These are phyloP conservation scores for Tillus elongatus DNA, from an alignment of 2,888 invertebrate genomes.

Conservation along the genomic window DNA sequence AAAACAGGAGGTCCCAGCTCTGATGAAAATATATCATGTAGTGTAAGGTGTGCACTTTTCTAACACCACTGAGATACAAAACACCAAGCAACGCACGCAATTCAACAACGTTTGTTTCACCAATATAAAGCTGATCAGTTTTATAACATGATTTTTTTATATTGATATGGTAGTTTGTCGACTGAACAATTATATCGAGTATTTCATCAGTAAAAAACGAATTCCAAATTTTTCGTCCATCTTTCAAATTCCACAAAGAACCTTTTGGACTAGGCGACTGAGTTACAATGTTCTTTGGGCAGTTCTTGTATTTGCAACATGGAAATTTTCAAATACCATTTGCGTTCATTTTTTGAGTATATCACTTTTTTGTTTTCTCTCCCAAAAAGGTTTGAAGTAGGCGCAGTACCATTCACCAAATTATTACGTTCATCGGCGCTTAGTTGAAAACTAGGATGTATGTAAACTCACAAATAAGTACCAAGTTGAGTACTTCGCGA, in stretches of 20 bases:
- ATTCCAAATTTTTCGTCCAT: conserved; percentile 10
- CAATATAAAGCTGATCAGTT: conserved; percentile 11
- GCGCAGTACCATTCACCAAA: background rate
- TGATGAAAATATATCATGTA: conserved; percentile 10
- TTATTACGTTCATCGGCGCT: no score
- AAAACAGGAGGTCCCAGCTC: conserved; percentile 7
- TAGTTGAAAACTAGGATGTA: no score
- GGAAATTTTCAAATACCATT: conserved; percentile 10
- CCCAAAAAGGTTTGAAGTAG: conserved; percentile 4
- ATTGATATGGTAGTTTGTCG: conserved; percentile 9
- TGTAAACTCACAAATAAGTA: no score
- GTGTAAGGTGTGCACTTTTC: conserved; percentile 12
- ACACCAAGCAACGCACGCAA: conserved; percentile 11
- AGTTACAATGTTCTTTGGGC: conserved; percentile 7
- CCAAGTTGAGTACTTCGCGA: no score
- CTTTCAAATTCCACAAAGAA: no score
- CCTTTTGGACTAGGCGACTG: conserved; percentile 5
- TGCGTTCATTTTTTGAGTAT: conserved; percentile 1
- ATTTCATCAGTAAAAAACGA: conserved; percentile 11
- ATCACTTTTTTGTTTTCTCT: conserved; percentile 3
- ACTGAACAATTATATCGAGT: no score
- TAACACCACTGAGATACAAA: conserved; percentile 14
- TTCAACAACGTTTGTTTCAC: conserved; percentile 11
- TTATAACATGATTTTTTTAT: conserved; percentile 9
- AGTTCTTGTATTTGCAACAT: conserved; percentile 11